phyloP scores from a whole-genome alignment of 2,797 vertebrate genomes.

The Sebastes jordani region DNA sequence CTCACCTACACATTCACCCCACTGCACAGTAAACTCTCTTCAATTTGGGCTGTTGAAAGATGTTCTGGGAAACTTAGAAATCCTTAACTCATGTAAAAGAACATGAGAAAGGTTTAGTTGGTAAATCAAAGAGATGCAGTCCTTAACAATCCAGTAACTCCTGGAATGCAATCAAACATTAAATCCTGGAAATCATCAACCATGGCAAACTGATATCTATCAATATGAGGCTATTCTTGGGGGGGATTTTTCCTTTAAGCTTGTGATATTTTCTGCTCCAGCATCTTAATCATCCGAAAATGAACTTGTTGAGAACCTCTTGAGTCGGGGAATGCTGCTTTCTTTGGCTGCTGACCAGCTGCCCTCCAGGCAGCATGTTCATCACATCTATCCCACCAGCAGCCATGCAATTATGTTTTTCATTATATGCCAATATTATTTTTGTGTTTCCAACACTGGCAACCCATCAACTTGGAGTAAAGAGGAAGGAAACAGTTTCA shows the following conservation, averaged over 20 bases:
- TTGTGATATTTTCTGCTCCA: conserved; percentile 32
- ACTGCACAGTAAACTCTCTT: background rate
- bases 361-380: conserved; percentile 19
- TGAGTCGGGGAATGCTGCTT: conserved; percentile 38
- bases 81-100: background rate
- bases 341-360: conserved; percentile 47
- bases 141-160: background rate
- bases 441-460: conserved; percentile 12
- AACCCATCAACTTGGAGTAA: conserved; percentile 10
- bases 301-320: conserved; percentile 41
- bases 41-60: background rate
- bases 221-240: background rate
- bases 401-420: conserved; percentile 30
- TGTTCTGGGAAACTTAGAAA: background rate
- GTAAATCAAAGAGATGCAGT: background rate
- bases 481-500: conserved; percentile 37
- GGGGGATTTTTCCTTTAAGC: conserved; percentile 28
- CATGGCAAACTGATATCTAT: conserved; percentile 1
- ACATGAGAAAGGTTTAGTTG: background rate
- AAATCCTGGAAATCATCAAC: conserved; percentile 19
- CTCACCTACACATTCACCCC: background rate
- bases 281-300: conserved; percentile 45
- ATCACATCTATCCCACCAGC: conserved; percentile 28
- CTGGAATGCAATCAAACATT: background rate
- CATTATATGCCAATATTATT: conserved; percentile 33